Evolutionary conservation across 1,140 invertebrate genomes (phyloP), one percentile per base, ranked within the genome.

Genomic region (Drosophila eugracilis): DNA sequence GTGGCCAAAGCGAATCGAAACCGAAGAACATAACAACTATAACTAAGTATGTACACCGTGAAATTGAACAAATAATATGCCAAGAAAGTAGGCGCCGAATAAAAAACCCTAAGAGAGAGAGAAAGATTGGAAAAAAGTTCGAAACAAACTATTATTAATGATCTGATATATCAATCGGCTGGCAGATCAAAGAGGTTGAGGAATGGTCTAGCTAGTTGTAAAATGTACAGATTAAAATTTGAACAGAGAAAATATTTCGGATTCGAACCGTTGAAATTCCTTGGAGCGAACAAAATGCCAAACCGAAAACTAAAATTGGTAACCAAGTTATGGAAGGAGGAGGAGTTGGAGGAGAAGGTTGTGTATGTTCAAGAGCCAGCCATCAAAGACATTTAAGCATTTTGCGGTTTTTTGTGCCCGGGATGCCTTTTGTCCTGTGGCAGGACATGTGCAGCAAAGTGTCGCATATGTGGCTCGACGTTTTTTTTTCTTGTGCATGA

Each of bases 331-430:
- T 15, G 9, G 32, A 24, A 9, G 14, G 12, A n/a, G 39, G 34
- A 5, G 1, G 9, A 14, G n/a, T 15, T 14, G 15, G 14, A 9
- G 14, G 5, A 15, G 21, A 5, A 12, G 37, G n/a, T 50, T 58
- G 26, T 41, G 36, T 34, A 49, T 53, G 36, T 50, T 37, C 32
- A 37, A 52, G 71, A 49, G 52, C 54, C 39, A 62, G 60, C 80
- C 80, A 89, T 88, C 83, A 88, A 88, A 88, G 83, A 88, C 84
- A 88, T 88, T 88, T 84, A 72, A 78, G 59, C 59, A 88, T 89
- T 88, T 88, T 88, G 83, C 62, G 83, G 83, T 89, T 72, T 89
- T 78, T 74, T 69, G 57, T 73, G 67, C 78, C 34, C 39, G 48
- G 28, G 70, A 63, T 67, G 48, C 37, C 37, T 69, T 69, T 69